Percentiles rank a stretch among this genome's conserved stretches.
Conservation (phyloP, 2,888 invertebrate species). For the Dimorphilus gyrociliatus region DNA sequence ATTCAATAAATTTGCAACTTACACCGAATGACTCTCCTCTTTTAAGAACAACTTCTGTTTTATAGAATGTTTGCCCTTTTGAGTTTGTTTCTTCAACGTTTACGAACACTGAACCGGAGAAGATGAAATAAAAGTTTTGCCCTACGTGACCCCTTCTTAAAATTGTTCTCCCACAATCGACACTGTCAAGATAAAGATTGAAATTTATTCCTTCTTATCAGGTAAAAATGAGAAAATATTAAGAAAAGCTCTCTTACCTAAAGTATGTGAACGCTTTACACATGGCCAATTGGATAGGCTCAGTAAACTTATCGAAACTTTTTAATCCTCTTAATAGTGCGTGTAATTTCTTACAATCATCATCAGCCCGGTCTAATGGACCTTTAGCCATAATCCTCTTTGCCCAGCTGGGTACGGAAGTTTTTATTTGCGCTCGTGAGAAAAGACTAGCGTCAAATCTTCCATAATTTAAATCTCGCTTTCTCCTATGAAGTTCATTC, state of each 20-base stretch:
- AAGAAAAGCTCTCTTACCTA: too few species aligned
- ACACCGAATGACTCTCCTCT: slow-evolving; percentile 15
- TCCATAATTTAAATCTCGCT: too few species aligned
- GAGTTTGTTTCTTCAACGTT: slow-evolving; percentile 10
- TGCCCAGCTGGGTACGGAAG: slow-evolving; percentile 23
- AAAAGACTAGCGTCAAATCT: too few species aligned
- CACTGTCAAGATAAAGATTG: slow-evolving; percentile 5
- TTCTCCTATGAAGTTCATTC: slow-evolving; percentile 19
- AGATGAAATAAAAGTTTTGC: slow-evolving; percentile 13
- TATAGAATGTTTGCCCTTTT: slow-evolving; percentile 6
- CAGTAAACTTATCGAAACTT: slow-evolving; percentile 25
- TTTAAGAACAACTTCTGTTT: slow-evolving; percentile 10
- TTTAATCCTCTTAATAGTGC: slow-evolving; percentile 21
- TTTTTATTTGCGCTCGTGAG: too few species aligned
- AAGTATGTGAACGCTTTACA: slow-evolving; percentile 19
- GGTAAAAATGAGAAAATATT: too few species aligned
- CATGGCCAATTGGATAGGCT: slow-evolving; percentile 24
- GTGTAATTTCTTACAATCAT: slow-evolving; percentile 20
- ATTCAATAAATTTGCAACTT: too few species aligned
- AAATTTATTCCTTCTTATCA: too few species aligned
- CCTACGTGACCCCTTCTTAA: slow-evolving; percentile 14
- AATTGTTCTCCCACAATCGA: slow-evolving; percentile 10
- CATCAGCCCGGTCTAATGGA: slow-evolving; percentile 15
- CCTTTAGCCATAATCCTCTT: slow-evolving; percentile 12
- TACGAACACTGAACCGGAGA: slow-evolving; percentile 14